phyloP scores from a whole-genome alignment of 2,888 invertebrate species.

The Amphipyra berbera region DNA sequence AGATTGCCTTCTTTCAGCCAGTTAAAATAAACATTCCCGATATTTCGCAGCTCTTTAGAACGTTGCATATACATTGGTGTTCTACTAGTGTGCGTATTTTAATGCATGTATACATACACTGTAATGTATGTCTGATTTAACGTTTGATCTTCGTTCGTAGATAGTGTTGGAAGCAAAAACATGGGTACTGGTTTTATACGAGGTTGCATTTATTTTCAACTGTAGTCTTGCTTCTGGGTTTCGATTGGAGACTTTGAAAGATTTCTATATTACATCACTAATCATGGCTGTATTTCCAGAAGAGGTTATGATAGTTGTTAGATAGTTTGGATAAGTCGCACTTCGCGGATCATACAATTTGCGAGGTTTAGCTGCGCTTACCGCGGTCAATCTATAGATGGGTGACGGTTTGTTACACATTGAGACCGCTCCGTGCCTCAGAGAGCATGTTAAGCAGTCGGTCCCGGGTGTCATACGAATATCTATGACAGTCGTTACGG shows the following conservation, averaged over 20 bases:
- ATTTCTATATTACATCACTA: too few species aligned
- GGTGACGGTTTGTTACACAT: too few species aligned
- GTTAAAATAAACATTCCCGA: slow-evolving; percentile 87
- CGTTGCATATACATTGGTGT: slow-evolving; percentile 63
- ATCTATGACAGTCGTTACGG: too few species aligned
- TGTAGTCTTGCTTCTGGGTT: slow-evolving; percentile 30
- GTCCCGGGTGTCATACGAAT: too few species aligned
- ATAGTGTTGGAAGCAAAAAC: slow-evolving; percentile 46
- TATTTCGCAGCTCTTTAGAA: slow-evolving; percentile 85
- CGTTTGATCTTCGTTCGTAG: slow-evolving; percentile 58
- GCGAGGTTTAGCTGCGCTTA: too few species aligned
- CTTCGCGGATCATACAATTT: too few species aligned
- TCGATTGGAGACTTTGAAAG: background rate
- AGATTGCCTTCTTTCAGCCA: slow-evolving; percentile 89
- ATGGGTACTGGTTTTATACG: slow-evolving; percentile 44
- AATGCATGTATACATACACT: slow-evolving; percentile 52
- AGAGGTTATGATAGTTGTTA: background rate
- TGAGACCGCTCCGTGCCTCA: too few species aligned
- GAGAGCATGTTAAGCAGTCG: too few species aligned
- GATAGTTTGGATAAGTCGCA: too few species aligned
- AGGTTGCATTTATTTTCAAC: slow-evolving; percentile 50
- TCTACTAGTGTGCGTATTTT: slow-evolving; percentile 53
- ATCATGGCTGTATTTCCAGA: background rate
- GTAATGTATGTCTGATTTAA: slow-evolving; percentile 56
- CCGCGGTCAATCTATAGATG: too few species aligned